Percentiles rank a stretch among this genome's conserved stretches.
phyloP scores from a whole-genome alignment of 2,888 invertebrate species.

The Xanthia icteritia region DNA sequence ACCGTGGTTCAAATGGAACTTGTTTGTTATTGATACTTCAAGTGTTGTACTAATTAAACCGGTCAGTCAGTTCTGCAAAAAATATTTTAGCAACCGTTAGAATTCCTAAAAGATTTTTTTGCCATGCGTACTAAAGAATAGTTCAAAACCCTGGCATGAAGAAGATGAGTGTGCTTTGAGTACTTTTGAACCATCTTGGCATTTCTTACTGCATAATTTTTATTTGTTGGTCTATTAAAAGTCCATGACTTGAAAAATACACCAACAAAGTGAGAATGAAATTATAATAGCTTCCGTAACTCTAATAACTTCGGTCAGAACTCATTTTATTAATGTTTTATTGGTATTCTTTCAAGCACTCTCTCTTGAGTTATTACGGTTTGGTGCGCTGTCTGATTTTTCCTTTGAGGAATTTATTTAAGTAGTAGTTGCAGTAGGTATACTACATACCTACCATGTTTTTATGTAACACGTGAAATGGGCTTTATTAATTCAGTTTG shows the following conservation, averaged over 20 bases:
- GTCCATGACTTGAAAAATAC: background rate
- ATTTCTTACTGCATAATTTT: background rate
- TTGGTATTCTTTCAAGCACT: constrained; percentile 51
- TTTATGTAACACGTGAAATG: constrained; percentile 7
- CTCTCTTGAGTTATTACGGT: constrained; percentile 33
- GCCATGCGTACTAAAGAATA: background rate
- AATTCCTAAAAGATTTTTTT: background rate
- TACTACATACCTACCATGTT: background rate
- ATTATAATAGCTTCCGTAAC: constrained; percentile 7
- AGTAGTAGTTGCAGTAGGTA: background rate
- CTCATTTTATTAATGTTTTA: constrained; percentile 65
- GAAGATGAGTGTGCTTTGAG: background rate
- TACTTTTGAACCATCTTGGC: background rate
- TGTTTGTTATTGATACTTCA: background rate
- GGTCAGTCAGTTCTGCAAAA: background rate
- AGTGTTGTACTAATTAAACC: background rate
- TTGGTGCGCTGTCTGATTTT: constrained; percentile 34
- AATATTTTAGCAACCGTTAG: background rate
- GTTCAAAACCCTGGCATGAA: background rate
- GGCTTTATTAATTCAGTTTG: background rate
- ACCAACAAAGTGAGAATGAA: constrained; percentile 7
- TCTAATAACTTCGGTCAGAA: constrained; percentile 52
- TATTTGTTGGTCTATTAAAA: background rate
- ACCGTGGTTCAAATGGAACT: background rate
- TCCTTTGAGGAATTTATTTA: constrained; percentile 23